Conservation (phyloP, 1,140 invertebrate genomes). For the Dinoponera quadriceps region DNA sequence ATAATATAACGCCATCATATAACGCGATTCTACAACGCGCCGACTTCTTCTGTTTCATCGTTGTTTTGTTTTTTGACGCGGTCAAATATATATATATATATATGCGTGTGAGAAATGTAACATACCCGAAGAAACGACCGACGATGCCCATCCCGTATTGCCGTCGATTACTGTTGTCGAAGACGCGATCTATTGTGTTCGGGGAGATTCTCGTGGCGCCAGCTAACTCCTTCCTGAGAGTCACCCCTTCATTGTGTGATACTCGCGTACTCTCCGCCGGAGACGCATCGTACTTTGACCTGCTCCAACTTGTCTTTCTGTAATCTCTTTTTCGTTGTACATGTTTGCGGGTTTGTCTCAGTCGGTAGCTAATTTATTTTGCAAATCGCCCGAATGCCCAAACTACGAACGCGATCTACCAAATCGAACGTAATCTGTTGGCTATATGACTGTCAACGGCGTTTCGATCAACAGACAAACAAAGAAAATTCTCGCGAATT, state of each 20-base stretch:
- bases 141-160: slow-evolving; percentile 95
- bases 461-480: not conserved
- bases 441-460: not conserved
- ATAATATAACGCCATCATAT: too few relatives aligned
- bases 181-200: slow-evolving; percentile 89
- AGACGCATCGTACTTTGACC: slow-evolving; percentile 74
- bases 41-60: too few relatives aligned
- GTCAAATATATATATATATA: not conserved
- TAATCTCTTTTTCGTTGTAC: slow-evolving; percentile 76
- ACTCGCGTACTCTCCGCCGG: slow-evolving; percentile 69
- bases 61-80: too few relatives aligned
- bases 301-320: slow-evolving; percentile 80
- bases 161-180: slow-evolving; percentile 93
- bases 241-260: slow-evolving; percentile 80
- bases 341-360: slow-evolving; percentile 26
- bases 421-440: not conserved
- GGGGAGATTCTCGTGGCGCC: slow-evolving; percentile 88
- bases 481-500: not conserved
- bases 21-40: too few relatives aligned
- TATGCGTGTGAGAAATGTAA: not conserved
- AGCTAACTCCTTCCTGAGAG: slow-evolving; percentile 77
- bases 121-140: slow-evolving; percentile 91
- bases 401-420: not conserved
- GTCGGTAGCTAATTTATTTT: slow-evolving; percentile 39
- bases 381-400: not conserved